Base-by-base conservation (phyloP, 2,888 invertebrate species). In the Eledona agricola region DNA sequence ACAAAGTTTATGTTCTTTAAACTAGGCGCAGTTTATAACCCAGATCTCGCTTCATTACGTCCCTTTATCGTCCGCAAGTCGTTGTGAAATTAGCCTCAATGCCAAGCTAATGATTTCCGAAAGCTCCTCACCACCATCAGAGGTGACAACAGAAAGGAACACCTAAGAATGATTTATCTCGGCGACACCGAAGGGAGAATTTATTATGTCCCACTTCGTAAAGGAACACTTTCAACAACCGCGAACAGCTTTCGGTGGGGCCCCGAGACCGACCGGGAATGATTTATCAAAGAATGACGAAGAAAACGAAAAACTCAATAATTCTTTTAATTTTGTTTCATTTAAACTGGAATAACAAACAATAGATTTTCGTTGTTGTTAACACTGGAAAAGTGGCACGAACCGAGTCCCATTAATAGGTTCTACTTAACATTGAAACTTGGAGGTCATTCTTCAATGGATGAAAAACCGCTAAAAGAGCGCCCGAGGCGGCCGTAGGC, bases 401-500 rank as follows among this genome's bases (percentile, higher is more conserved):
- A n/a, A n/a, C n/a, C n/a, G n/a, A n/a, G n/a, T n/a, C n/a, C n/a
- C n/a, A n/a, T n/a, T n/a, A n/a, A n/a, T n/a, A n/a, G n/a, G n/a
- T n/a, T n/a, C n/a, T n/a, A n/a, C n/a, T n/a, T n/a, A n/a, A n/a
- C n/a, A n/a, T n/a, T n/a, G n/a, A n/a, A n/a, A n/a, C n/a, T n/a
- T n/a, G n/a, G n/a, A n/a, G n/a, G n/a, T n/a, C n/a, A n/a, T n/a
- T n/a, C n/a, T n/a, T n/a, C n/a, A n/a, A n/a, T n/a, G n/a, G n/a
- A n/a, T n/a, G 17, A 40, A 52, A 51, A 58, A 47, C 38, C 58
- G 59, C 59, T 47, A 58, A 64, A 57, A 56, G 51, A 50, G 32
- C 19, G 59, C 65, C 49, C 7, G 25, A 28, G 61, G 65, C 60
- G 12, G 16, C 31, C 10, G 25, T 32, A 64, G 65, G 65, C 65